Conservation (phyloP, 2,113 vertebrate genomes). For the Pseudorectes ferrugineus region DNA sequence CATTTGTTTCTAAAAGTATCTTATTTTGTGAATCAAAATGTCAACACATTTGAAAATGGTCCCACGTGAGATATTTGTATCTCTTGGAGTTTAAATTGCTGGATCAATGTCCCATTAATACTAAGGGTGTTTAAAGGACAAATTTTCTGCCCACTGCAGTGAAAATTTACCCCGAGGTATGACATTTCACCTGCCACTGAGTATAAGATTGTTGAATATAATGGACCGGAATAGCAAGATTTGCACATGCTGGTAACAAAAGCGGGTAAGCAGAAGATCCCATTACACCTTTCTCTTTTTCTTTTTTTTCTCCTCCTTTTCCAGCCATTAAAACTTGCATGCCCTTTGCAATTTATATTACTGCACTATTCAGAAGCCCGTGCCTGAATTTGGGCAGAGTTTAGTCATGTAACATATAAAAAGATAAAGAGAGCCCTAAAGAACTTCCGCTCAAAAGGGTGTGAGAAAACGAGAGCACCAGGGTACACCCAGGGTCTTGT, state of each 20-base stretch:
- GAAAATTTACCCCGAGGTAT: conserved; percentile 43
- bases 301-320: neutral
- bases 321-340: neutral
- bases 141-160: conserved; percentile 46
- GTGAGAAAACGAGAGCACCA: neutral
- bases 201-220: neutral
- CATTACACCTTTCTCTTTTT: neutral
- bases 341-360: neutral
- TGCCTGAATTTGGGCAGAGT: neutral
- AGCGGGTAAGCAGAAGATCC: neutral
- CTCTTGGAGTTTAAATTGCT: conserved; percentile 27
- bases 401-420: neutral
- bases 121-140: conserved; percentile 60
- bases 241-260: conserved; percentile 10
- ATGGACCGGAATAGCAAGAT: conserved; percentile 12
- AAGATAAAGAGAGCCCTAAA: neutral
- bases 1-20: conserved; percentile 31
- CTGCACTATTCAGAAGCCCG: neutral
- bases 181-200: conserved; percentile 37
- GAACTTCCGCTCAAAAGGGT: neutral
- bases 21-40: conserved; percentile 42
- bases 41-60: conserved; percentile 29
- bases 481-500: neutral
- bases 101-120: conserved; percentile 45
- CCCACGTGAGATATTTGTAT: neutral